Percentiles rank a stretch among this genome's conserved stretches.
phyloP scores from a whole-genome alignment of 2,797 vertebrate species.

The Cyprinodon diabolis region DNA sequence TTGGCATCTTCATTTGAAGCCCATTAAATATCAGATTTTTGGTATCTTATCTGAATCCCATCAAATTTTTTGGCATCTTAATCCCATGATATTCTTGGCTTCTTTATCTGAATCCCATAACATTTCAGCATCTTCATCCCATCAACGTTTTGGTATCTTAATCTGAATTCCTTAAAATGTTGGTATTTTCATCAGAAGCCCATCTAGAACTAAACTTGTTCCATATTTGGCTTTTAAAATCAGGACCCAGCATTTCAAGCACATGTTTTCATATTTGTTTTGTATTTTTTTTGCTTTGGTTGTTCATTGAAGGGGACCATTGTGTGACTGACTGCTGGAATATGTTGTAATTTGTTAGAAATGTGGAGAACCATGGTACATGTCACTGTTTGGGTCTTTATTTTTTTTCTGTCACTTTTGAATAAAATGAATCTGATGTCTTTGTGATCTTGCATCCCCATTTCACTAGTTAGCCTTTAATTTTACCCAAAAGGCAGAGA shows the following conservation, averaged over 20 bases:
- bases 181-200: background rate
- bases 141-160: too few species aligned
- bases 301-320: constrained; percentile 64
- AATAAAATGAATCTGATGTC: constrained; percentile 60
- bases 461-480: constrained; percentile 68
- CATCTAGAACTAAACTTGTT: constrained; percentile 7
- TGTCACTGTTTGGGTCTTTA: constrained; percentile 73
- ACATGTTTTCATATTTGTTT: constrained; percentile 5
- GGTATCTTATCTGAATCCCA: too few species aligned
- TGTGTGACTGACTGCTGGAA: constrained; percentile 72
- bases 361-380: constrained; percentile 65
- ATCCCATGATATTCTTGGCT: too few species aligned
- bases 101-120: too few species aligned
- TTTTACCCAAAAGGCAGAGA: constrained; percentile 27
- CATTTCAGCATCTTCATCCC: too few species aligned
- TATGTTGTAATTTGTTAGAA: constrained; percentile 54
- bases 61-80: too few species aligned
- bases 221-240: constrained; percentile 37
- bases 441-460: constrained; percentile 66
- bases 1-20: too few species aligned
- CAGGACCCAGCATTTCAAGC: constrained; percentile 39
- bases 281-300: constrained; percentile 32
- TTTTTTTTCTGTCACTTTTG: constrained; percentile 44
- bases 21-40: too few species aligned
- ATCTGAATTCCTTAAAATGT: too few species aligned